Percentiles rank a stretch among this genome's conserved stretches.
These are phyloP conservation scores for Mycteria americana DNA, from an alignment of 2,797 vertebrate genomes.

Conservation along the genomic window DNA sequence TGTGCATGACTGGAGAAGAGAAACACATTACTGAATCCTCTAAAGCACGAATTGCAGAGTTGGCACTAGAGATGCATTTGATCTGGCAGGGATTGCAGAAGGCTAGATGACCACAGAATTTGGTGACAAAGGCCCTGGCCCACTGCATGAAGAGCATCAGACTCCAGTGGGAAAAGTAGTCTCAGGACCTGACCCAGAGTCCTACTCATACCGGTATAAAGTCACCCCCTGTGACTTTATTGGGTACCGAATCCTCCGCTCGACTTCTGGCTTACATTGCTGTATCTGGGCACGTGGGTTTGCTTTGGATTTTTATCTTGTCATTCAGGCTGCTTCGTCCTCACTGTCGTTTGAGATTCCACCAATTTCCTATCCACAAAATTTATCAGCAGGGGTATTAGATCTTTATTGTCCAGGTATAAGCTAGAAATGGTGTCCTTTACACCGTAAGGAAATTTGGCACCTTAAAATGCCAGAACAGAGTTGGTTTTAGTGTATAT, in stretches of 20 bases:
- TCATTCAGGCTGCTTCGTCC: not conserved
- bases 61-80: not conserved
- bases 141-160: not conserved
- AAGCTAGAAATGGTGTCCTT: not conserved
- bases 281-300: not conserved
- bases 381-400: not conserved
- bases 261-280: rapidly evolving
- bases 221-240: rapidly evolving
- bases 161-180: not conserved
- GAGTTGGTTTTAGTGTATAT: not conserved
- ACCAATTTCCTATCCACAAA: not conserved
- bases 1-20: not conserved
- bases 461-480: not conserved
- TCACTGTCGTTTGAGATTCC: not conserved
- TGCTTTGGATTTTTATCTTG: not conserved
- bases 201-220: not conserved
- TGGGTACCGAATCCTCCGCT: not conserved
- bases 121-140: not conserved
- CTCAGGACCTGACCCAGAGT: not conserved
- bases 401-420: not conserved
- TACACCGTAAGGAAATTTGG: rapidly evolving
- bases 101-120: not conserved
- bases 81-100: not conserved
- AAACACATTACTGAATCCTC: not conserved
- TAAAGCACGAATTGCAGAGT: not conserved